Base-by-base conservation (phyloP, 2,113 vertebrate species). In the Polypterus bichir region DNA sequence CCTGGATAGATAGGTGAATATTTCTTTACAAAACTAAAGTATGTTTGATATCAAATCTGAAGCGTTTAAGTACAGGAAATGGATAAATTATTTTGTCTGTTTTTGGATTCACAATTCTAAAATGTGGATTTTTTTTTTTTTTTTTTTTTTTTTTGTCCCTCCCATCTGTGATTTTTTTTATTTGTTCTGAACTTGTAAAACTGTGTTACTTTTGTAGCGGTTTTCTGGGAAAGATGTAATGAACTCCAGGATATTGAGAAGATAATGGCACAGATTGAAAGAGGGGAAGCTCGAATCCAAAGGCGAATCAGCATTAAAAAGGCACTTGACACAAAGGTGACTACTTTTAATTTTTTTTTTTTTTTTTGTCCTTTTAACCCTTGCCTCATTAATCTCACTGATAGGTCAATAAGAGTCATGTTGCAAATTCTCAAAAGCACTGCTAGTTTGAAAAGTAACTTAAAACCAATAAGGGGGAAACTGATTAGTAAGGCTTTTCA, bases 191-290 rank as follows among this genome's bases (percentile, higher is more conserved):
- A 27, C 27, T 27, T 27, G 27, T 46, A 47, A 27, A 56, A 7
- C 5, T 45, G 7, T 60, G n/a, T 62, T 45, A 2, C 64, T 59
- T n/a, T 59, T 61, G 9, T 64, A 98, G 96, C 95, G 74, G 95
- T 99, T 3, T 99, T 98, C 75, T 99, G 96, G 96, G 96, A 99
- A 79, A 85, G 96, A 62, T 99, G 96, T 73, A 99, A 97, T 59
- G 96, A 99, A 65, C 88, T 99, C 8, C 96, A 99, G 71, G 95
- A 99, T 62, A 99, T 99, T 64, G 96, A 99, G 74, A 98, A 97
- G 80, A 99, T 99, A 68, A 98, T 99, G 96, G 94, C 96, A 65
- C 96, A 99, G 81, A 98, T 99, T 60, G 96, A 99, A 78, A 90
- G 96, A 73, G 96, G 96, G 75, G 95, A 99, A 79, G 94, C 96